Conservation (phyloP, 2,113 vertebrate species). For the Channa maculata region DNA sequence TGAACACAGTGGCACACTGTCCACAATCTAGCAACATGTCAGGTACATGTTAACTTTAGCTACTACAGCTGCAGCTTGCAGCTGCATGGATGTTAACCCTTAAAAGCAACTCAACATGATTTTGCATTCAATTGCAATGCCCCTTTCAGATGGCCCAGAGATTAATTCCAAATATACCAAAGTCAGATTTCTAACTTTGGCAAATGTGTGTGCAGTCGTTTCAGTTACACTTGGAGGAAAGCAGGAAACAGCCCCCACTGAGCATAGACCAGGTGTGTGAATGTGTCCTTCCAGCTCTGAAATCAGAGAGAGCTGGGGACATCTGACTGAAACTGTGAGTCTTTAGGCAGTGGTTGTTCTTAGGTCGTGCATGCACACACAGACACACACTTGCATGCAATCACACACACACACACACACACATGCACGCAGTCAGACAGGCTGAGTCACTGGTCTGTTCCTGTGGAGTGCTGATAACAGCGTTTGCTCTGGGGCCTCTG, state of each 20-base stretch:
- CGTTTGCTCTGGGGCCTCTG: conserved; percentile 58
- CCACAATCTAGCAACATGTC: neutral
- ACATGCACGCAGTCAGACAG: conserved; percentile 32
- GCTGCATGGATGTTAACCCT: neutral
- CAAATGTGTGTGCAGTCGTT: conserved; percentile 16
- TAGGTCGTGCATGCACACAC: conserved; percentile 3
- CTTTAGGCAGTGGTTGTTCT: conserved; percentile 24
- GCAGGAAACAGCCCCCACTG: neutral
- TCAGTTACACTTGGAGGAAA: neutral
- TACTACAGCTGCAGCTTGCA: too few species aligned
- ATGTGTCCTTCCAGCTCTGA: conserved; percentile 30
- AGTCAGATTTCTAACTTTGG: neutral
- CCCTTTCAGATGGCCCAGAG: neutral
- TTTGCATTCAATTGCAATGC: neutral
- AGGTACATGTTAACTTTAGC: too few species aligned
- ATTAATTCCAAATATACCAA: neutral
- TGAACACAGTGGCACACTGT: too few species aligned
- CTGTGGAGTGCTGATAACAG: conserved; percentile 76
- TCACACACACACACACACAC: conserved; percentile 23
- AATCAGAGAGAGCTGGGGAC: conserved; percentile 37
- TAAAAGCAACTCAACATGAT: neutral
- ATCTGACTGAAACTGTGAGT: conserved; percentile 50
- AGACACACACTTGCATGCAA: conserved; percentile 15
- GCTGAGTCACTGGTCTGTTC: conserved; percentile 69
- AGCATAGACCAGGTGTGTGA: conserved; percentile 27